Evolutionary conservation across 2,797 vertebrate genomes (phyloP), one percentile per base, ranked within the genome.

Genomic region (Semaprochilodus insignis): DNA sequence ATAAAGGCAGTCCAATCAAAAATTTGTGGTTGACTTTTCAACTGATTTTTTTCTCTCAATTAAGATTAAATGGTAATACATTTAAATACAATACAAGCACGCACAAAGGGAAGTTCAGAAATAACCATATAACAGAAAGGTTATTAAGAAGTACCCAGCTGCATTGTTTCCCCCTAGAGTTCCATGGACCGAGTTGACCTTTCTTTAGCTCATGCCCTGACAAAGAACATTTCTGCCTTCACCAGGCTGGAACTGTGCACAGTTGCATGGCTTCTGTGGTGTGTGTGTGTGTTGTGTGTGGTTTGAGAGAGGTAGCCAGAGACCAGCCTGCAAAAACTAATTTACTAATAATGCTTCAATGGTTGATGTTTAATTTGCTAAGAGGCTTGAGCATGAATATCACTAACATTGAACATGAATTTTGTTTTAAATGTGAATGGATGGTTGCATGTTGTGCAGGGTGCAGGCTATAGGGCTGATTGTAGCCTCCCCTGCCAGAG

Each of bases 161-260:
- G 19, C 59, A 62, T 74, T 63, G 44, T 78, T 78, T 69, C 59
- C 52, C 27, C 69, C 66, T 40, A 48, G 21, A 78, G 11, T 21
- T n/a, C 23, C 25, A 6, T 59, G 62, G 25, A 72, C 27, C 44
- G 11, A 70, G 31, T 10, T 70, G 75, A 78, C 62, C 70, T 71
- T 78, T 36, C 19, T 65, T 65, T 11, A 78, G 66, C 31, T 51
- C 51, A 25, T 60, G 52, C 44, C 63, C 10, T 73, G 78, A 59
- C 73, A 76, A 75, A 80, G 21, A 36, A 36, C 51, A 66, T 72
- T 77, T 66, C 52, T 34, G 66, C 51, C 59, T 59, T 66, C 62
- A 34, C 55, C 31, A 27, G 55, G 17, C 57, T 40, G 36, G 11
- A 23, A 44, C 52, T 74, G 73, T 34, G 66, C 48, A 65, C 34